phyloP scores from a whole-genome alignment of 2,888 invertebrate species.

The Lepidonotus clava region DNA sequence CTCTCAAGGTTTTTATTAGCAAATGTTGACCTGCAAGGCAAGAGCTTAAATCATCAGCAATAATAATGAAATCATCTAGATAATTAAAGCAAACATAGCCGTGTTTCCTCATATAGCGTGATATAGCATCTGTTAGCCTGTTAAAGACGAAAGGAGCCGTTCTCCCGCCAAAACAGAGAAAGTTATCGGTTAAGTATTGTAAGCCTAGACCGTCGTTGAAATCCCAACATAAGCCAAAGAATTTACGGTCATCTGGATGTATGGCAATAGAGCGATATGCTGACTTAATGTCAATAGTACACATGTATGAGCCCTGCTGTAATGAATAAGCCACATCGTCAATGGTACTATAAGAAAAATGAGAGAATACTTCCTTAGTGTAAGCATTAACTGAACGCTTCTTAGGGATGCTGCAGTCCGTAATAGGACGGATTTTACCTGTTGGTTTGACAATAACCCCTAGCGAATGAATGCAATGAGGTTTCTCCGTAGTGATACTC shows the following conservation, averaged over 20 bases:
- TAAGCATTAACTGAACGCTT: neutral
- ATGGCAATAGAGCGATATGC: neutral
- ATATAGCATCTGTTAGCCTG: neutral
- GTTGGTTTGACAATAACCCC: neutral
- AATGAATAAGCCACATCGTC: neutral
- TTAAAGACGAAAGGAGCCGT: neutral
- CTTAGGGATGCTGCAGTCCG: neutral
- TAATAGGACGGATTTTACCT: neutral
- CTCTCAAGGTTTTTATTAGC: neutral
- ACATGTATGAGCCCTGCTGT: neutral
- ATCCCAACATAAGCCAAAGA: neutral
- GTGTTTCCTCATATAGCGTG: neutral
- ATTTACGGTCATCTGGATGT: neutral
- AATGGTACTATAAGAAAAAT: neutral
- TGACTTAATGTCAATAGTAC: neutral
- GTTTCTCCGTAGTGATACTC: neutral
- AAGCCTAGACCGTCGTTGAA: neutral
- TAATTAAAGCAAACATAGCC: neutral
- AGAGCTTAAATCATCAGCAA: neutral
- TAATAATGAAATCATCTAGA: neutral
- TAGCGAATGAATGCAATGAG: neutral
- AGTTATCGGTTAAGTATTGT: neutral
- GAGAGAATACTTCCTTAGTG: neutral
- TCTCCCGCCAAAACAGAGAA: neutral
- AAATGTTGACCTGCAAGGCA: neutral